Percentiles rank a stretch among this genome's conserved stretches.
Conservation (phyloP, 2,797 vertebrate species). For the Varecia variegata region DNA sequence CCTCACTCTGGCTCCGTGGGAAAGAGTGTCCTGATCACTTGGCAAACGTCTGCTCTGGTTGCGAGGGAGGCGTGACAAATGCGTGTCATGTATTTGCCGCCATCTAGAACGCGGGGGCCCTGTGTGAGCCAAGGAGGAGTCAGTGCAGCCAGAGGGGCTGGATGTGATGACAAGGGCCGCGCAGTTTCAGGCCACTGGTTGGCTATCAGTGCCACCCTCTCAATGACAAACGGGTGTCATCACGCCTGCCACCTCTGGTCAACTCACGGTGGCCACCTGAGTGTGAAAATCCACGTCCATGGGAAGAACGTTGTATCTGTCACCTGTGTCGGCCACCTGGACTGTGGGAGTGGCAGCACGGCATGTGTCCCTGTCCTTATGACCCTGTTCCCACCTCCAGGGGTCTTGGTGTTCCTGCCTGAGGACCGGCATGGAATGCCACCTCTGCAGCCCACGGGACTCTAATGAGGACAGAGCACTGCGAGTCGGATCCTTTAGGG, state of each 20-base stretch:
- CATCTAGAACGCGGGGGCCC: neutral
- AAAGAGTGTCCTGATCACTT: neutral
- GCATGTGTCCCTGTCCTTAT: accelerated
- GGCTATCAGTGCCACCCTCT: neutral
- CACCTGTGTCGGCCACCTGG: accelerated
- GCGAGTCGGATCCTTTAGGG: neutral
- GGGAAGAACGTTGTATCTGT: accelerated
- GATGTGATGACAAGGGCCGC: neutral
- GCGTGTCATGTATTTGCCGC: neutral
- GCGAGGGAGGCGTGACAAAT: neutral
- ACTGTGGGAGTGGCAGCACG: accelerated
- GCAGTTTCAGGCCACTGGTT: no score
- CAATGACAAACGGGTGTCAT: neutral
- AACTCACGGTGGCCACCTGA: neutral
- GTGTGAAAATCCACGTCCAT: neutral
- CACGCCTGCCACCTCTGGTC: neutral
- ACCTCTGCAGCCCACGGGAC: neutral
- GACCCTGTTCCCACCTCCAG: neutral
- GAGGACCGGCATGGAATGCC: neutral
- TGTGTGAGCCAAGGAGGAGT: neutral
- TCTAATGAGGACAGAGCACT: no score
- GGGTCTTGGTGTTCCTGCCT: no score
- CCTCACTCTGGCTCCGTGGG: neutral
- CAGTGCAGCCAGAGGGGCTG: neutral
- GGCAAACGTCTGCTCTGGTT: neutral